Conservation (phyloP, 2,113 vertebrate genomes). For the Buteo buteo region DNA sequence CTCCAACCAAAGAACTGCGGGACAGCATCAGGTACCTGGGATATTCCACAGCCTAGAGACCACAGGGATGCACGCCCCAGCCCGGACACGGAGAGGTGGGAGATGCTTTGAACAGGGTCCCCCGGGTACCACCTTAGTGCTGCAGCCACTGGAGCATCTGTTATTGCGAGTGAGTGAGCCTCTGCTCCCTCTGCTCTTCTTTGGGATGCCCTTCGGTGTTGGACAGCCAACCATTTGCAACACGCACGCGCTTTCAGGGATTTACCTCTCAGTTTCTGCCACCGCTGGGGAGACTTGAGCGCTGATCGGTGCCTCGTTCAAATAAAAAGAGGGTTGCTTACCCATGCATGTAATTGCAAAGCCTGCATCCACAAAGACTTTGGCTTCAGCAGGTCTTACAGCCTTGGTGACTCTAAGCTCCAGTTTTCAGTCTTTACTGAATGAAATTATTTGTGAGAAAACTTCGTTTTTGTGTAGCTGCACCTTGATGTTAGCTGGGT, state of each 20-base stretch:
- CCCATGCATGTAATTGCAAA: fast-evolving
- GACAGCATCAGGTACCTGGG: background rate
- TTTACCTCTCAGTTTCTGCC: background rate
- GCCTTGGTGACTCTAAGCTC: background rate
- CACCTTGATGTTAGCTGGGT: background rate
- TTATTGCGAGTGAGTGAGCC: no score
- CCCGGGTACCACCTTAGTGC: no score
- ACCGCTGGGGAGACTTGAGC: background rate
- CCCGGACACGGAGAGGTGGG: no score
- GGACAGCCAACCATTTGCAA: background rate
- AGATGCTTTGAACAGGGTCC: background rate
- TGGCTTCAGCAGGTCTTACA: background rate
- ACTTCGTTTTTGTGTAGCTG: background rate
- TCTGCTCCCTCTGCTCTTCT: background rate
- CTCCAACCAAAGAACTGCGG: background rate
- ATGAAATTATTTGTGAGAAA: background rate
- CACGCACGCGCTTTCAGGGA: fast-evolving
- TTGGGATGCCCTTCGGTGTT: no score
- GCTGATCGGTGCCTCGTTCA: background rate
- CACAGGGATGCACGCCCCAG: fast-evolving
- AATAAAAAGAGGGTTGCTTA: no score
- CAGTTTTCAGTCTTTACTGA: background rate
- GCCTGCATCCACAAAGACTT: background rate
- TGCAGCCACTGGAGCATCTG: background rate
- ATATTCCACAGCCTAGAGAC: background rate